Conservation (phyloP, 2,113 vertebrate species). For the Rhynchopsitta pachyrhyncha region DNA sequence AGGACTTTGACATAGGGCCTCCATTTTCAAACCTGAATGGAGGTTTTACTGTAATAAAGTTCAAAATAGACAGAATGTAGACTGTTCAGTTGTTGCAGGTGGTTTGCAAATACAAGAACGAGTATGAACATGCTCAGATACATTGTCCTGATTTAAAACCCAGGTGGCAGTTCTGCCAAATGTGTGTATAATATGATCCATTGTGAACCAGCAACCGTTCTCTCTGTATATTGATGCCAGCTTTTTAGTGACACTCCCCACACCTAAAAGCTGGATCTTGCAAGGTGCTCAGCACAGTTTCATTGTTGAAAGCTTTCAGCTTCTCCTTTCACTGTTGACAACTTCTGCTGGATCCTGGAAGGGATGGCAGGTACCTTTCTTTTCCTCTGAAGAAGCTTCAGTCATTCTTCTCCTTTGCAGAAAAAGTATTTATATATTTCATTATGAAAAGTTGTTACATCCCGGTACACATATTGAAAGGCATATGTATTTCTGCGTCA, state of each 20-base stretch:
- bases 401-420: not conserved
- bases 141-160: not conserved
- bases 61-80: not conserved
- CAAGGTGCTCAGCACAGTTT: not conserved
- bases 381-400: not conserved
- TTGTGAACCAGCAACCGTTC: not conserved
- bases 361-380: not conserved
- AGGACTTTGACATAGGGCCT: not conserved
- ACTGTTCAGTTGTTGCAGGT: not conserved
- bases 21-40: not conserved
- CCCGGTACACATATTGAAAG: not conserved
- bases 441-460: not conserved
- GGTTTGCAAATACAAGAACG: not conserved
- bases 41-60: not conserved
- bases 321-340: not conserved
- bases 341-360: not conserved
- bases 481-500: not conserved
- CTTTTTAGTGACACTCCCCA: not conserved
- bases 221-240: not conserved
- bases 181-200: not conserved
- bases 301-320: not conserved
- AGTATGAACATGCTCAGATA: accelerated
- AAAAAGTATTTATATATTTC: not conserved
- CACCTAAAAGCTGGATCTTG: not conserved
- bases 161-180: not conserved